Conservation (phyloP, 2,113 vertebrate species). For the Paradoxurus hermaphroditus region DNA sequence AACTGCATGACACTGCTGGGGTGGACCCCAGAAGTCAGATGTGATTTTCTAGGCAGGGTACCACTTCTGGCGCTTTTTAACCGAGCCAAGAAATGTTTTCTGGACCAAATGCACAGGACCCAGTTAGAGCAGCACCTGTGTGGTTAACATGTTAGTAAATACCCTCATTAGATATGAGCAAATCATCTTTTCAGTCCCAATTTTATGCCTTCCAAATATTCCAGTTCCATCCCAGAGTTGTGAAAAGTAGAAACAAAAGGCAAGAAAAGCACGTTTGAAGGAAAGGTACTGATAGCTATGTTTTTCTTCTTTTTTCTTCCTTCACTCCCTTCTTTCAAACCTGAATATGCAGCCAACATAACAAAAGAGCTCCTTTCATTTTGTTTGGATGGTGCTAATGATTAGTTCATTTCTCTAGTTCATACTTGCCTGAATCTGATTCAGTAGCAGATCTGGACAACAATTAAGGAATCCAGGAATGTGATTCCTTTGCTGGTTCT, state of each 20-base stretch:
- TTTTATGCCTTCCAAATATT: conserved; percentile 34
- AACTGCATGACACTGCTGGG: background rate
- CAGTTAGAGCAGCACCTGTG: background rate
- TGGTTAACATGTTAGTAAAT: background rate
- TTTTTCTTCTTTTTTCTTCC: background rate
- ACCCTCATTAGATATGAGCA: background rate
- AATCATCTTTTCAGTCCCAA: background rate
- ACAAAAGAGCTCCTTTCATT: conserved; percentile 40
- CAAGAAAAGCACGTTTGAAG: background rate
- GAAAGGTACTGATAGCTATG: background rate
- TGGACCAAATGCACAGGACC: background rate
- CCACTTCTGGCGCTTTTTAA: background rate
- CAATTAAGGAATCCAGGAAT: conserved; percentile 51
- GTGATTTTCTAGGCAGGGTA: background rate
- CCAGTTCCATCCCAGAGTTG: conserved; percentile 15
- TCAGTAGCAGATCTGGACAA: conserved; percentile 42
- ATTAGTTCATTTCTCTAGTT: conserved; percentile 67
- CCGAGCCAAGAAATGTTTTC: conserved; percentile 16
- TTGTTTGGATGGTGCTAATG: conserved; percentile 41
- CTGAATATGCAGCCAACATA: conserved; percentile 29
- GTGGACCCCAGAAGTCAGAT: background rate
- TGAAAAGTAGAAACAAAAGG: background rate
- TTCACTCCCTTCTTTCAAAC: conserved; percentile 35
- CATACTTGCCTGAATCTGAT: conserved; percentile 52
- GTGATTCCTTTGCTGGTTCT: conserved; percentile 20